phyloP scores from a whole-genome alignment of 1,140 invertebrate species.

The Euwallacea similis region DNA sequence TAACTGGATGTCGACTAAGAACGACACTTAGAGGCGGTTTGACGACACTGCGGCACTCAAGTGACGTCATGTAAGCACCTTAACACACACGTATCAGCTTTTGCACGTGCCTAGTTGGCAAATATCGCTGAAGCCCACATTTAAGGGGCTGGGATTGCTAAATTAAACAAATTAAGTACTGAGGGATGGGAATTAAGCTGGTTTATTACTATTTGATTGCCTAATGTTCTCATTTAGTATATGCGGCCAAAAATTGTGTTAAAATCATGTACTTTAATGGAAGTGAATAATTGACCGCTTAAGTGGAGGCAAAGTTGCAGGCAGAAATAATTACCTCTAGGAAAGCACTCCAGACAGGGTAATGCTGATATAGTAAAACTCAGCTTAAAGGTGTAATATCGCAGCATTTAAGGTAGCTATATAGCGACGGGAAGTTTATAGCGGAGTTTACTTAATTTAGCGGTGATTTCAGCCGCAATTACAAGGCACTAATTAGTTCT shows the following conservation, averaged over 20 bases:
- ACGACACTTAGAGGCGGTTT: slow-evolving; percentile 32
- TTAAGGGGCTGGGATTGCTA: slow-evolving; percentile 31
- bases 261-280: slow-evolving; percentile 19
- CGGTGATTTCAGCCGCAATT: slow-evolving; percentile 24
- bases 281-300: slow-evolving; percentile 36
- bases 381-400: slow-evolving; percentile 38
- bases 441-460: slow-evolving; percentile 35
- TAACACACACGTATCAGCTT: slow-evolving; percentile 38
- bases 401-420: slow-evolving; percentile 35
- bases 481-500: slow-evolving; percentile 26
- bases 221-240: slow-evolving; percentile 3
- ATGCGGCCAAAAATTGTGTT: slow-evolving; percentile 8
- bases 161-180: slow-evolving; percentile 29
- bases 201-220: neutral
- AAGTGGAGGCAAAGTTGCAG: slow-evolving; percentile 36
- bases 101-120: slow-evolving; percentile 37
- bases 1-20: slow-evolving; percentile 13
- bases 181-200: neutral
- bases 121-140: slow-evolving; percentile 34
- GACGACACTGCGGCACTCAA: slow-evolving; percentile 27
- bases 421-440: slow-evolving; percentile 20
- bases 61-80: slow-evolving; percentile 38
- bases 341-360: slow-evolving; percentile 33
- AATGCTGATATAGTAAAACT: slow-evolving; percentile 40
- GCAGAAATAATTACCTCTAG: slow-evolving; percentile 36